phyloP scores from a whole-genome alignment of 1,140 invertebrate species.

The Melanaphis sacchari region DNA sequence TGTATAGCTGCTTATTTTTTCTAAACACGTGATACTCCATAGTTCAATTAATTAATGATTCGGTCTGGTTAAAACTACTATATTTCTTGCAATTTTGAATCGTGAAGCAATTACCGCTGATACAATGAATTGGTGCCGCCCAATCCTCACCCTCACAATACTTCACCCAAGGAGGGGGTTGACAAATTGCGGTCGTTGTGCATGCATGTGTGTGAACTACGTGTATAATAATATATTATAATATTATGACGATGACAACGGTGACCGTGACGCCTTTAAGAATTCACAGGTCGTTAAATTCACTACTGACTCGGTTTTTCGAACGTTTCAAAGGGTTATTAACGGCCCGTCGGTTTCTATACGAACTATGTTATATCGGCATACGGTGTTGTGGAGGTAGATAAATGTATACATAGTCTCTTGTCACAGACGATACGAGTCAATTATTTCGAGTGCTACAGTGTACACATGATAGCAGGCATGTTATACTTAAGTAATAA shows the following conservation, averaged over 20 bases:
- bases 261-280: background rate
- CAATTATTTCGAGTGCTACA: conserved; percentile 6
- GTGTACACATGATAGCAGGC: background rate
- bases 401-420: background rate
- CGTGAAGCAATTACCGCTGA: background rate
- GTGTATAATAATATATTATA: background rate
- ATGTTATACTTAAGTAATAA: background rate
- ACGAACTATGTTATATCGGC: background rate
- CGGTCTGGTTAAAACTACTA: background rate
- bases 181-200: background rate
- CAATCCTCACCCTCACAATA: too few relatives aligned
- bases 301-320: background rate
- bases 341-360: background rate
- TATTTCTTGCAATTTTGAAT: background rate
- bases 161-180: background rate
- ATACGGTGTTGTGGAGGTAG: background rate
- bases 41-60: background rate
- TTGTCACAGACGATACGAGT: background rate
- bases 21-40: background rate
- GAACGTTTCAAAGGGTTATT: background rate
- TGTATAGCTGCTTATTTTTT: background rate
- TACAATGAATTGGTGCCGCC: background rate
- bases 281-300: conserved; percentile 4
- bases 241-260: background rate
- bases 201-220: background rate